Evolutionary conservation across 2,888 invertebrate genomes (phyloP).

Genomic region (Hydrotaea diabolus): DNA sequence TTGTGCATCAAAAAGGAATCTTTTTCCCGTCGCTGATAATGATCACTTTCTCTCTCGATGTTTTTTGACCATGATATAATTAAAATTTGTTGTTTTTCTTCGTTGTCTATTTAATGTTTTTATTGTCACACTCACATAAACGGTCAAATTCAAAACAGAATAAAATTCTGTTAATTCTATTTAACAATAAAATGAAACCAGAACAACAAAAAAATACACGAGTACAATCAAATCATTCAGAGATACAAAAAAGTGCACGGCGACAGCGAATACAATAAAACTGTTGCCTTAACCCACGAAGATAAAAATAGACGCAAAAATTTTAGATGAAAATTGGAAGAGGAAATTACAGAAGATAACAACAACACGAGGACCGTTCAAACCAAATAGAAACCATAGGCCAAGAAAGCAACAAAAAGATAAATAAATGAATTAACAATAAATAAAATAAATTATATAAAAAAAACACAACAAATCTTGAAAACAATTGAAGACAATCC

Average conservation of each 20-base stretch:
- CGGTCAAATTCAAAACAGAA: background rate
- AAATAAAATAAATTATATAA: conserved; percentile 15
- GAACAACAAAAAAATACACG: background rate
- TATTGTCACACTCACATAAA: conserved; percentile 19
- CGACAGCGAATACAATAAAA: conserved; percentile 42
- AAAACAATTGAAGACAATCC: background rate
- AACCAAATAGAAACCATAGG: conserved; percentile 16
- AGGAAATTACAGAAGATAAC: conserved; percentile 49
- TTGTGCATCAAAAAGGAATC: background rate
- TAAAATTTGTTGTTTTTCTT: conserved; percentile 24
- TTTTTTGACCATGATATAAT: conserved; percentile 57
- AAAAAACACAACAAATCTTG: conserved; percentile 1
- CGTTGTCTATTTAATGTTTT: background rate
- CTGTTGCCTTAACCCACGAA: conserved; percentile 55
- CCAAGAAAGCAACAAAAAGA: background rate
- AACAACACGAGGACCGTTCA: conserved; percentile 44
- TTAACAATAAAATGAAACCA: conserved; percentile 8
- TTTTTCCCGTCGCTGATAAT: background rate
- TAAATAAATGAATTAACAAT: conserved; percentile 4
- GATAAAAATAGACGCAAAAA: conserved; percentile 28
- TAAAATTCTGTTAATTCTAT: conserved; percentile 29
- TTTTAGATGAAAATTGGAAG: conserved; percentile 40
- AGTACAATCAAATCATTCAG: conserved; percentile 6
- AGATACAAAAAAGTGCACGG: conserved; percentile 23
- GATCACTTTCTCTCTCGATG: conserved; percentile 57